Percentiles rank a stretch among this genome's conserved stretches.
Conservation (phyloP, 2,113 vertebrate genomes). For the Serilophus lunatus region DNA sequence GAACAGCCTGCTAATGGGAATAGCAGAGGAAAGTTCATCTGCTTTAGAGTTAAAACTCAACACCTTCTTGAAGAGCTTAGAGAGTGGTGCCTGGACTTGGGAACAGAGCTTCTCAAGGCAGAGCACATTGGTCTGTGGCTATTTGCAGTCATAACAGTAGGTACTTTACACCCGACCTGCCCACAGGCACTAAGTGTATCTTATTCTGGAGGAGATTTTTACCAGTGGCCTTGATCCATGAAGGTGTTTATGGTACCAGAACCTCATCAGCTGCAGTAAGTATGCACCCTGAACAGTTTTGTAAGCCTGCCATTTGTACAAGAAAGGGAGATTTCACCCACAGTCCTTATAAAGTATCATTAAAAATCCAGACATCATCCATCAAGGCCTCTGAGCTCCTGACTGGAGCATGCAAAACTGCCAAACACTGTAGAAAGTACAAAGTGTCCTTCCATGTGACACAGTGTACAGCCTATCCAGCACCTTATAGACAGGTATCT, state of each 20-base stretch:
- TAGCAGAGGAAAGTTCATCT: neutral
- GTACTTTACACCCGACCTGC: neutral
- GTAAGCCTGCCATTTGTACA: neutral
- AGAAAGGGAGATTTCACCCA: neutral
- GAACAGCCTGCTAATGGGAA: neutral
- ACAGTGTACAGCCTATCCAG: neutral
- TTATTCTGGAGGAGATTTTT: neutral
- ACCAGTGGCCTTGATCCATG: neutral
- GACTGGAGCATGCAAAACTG: neutral
- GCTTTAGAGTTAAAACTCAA: neutral
- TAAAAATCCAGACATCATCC: neutral
- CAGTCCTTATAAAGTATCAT: neutral
- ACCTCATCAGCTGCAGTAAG: neutral
- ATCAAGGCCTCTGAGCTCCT: neutral
- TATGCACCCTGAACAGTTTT: neutral
- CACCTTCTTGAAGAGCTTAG: neutral
- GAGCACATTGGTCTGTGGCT: neutral
- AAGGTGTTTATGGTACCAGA: neutral
- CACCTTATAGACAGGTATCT: neutral
- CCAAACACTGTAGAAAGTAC: neutral
- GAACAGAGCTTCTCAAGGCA: neutral
- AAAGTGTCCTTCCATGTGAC: neutral
- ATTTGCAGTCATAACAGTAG: neutral
- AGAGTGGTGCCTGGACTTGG: neutral
- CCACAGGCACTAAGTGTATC: neutral